These are phyloP conservation scores for Drosophila murphyi DNA, from an alignment of 1,140 invertebrate genomes.

Conservation along the genomic window DNA sequence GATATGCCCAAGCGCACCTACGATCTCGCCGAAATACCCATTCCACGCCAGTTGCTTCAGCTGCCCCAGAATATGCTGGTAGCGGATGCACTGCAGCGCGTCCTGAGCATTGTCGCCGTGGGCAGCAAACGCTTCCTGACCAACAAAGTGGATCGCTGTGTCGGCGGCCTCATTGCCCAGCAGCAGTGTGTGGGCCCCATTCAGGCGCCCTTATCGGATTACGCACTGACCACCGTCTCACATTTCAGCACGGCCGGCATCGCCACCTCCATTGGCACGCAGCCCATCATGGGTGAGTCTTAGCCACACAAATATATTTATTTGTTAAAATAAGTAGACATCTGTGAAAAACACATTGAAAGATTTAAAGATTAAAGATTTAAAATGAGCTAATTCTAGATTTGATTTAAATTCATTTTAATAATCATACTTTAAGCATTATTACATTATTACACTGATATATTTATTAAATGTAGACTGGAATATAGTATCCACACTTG, in stretches of 20 bases:
- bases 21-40: constrained; percentile 54
- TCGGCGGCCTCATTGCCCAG: constrained; percentile 97
- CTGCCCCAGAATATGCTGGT: constrained; percentile 83
- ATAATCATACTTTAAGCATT: too few relatives aligned
- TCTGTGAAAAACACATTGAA: too few relatives aligned
- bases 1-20: constrained; percentile 85
- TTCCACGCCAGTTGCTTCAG: constrained; percentile 64
- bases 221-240: constrained; percentile 95
- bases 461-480: too few relatives aligned
- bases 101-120: constrained; percentile 95
- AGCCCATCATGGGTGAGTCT: constrained; percentile 93
- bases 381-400: too few relatives aligned
- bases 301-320: too few relatives aligned
- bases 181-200: constrained; percentile 99
- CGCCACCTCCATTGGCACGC: constrained; percentile 97
- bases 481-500: too few relatives aligned
- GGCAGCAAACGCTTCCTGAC: constrained; percentile 98
- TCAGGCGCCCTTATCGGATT: constrained; percentile 97
- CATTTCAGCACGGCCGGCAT: constrained; percentile 90
- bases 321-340: too few relatives aligned
- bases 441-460: too few relatives aligned
- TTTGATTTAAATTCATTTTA: too few relatives aligned
- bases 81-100: constrained; percentile 89
- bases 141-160: constrained; percentile 97
- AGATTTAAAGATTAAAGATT: too few relatives aligned